These are phyloP conservation scores for Stenoptilia bipunctidactyla DNA, from an alignment of 2,888 invertebrate genomes.

Conservation along the genomic window DNA sequence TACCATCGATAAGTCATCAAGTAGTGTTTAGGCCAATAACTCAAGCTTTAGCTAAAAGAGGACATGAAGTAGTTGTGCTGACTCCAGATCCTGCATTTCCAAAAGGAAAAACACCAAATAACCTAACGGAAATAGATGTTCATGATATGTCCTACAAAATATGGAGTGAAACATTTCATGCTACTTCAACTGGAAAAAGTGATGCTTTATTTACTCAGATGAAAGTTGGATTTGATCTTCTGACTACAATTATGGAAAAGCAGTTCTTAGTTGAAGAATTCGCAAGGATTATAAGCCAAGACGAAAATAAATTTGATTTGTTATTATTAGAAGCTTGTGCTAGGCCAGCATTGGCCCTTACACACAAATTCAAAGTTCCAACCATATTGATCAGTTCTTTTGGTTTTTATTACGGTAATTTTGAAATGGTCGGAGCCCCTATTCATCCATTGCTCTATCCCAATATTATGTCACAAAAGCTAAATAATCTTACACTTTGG, in stretches of 20 bases:
- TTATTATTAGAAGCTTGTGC: constrained; percentile 26
- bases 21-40: constrained; percentile 25
- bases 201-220: constrained; percentile 4
- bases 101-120: constrained; percentile 15
- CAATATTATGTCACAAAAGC: constrained; percentile 11
- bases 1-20: constrained; percentile 26
- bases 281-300: constrained; percentile 11
- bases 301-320: constrained; percentile 25
- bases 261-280: constrained; percentile 9
- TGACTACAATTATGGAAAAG: constrained; percentile 6
- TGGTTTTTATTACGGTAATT: constrained; percentile 16
- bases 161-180: constrained; percentile 11
- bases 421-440: constrained; percentile 21
- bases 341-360: constrained; percentile 21
- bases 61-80: constrained; percentile 29
- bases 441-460: constrained; percentile 28
- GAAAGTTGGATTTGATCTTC: background rate
- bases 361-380: constrained; percentile 29
- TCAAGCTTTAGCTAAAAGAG: constrained; percentile 24
- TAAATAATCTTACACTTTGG: constrained; percentile 22
- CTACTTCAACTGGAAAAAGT: constrained; percentile 6
- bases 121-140: constrained; percentile 29
- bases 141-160: constrained; percentile 26
- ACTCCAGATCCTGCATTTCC: constrained; percentile 25
- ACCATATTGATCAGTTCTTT: constrained; percentile 34